These are phyloP conservation scores for Aramus guarauna DNA, from an alignment of 2,113 vertebrate species.

Conservation along the genomic window DNA sequence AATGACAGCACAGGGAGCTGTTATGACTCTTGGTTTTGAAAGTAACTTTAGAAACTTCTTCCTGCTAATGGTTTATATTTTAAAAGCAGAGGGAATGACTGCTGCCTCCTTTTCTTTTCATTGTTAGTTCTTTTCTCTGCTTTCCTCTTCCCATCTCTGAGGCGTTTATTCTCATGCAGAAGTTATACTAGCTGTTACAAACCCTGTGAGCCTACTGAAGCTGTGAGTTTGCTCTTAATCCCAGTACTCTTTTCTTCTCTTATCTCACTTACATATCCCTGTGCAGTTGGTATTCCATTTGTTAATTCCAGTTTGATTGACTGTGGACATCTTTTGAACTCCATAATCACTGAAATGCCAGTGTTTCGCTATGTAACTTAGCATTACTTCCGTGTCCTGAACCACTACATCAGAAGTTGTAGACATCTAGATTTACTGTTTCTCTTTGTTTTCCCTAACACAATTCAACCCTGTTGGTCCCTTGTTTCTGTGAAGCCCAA, in stretches of 20 bases:
- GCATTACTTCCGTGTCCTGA: background rate
- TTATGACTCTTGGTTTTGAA: background rate
- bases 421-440: background rate
- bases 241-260: background rate
- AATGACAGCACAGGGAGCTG: background rate
- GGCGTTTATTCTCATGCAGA: background rate
- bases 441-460: background rate
- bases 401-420: background rate
- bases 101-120: background rate
- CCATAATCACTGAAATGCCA: background rate
- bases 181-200: background rate
- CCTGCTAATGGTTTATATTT: background rate
- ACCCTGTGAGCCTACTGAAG: background rate
- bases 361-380: background rate
- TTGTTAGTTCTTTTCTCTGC: background rate
- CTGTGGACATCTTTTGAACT: background rate
- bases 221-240: background rate
- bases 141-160: background rate
- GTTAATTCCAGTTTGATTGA: background rate
- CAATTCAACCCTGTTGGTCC: background rate
- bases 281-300: slow-evolving; percentile 2
- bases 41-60: background rate
- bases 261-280: background rate
- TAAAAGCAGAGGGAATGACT: background rate
- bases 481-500: background rate